Evolutionary conservation across 2,797 vertebrate species (phyloP).

Genomic region (Pseudochromis fuscus): DNA sequence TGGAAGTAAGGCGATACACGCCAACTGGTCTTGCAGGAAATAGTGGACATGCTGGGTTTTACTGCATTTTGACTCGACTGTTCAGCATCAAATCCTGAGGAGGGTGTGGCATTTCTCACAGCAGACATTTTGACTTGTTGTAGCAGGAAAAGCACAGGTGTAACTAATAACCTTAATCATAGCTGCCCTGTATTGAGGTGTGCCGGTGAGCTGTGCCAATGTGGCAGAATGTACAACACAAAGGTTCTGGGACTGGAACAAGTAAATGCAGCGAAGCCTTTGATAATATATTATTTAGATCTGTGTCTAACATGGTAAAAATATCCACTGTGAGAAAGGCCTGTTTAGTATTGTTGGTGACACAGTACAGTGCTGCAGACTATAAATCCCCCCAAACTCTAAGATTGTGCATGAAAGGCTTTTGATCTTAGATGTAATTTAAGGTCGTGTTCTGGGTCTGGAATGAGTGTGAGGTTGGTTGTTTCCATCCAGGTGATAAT

Average conservation of each 20-base stretch:
- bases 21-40: background rate
- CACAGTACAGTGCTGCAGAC: background rate
- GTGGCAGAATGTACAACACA: conserved; percentile 7
- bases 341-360: conserved; percentile 2
- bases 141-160: conserved; percentile 55
- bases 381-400: conserved; percentile 3
- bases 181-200: conserved; percentile 24
- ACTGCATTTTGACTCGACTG: background rate
- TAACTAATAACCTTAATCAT: conserved; percentile 34
- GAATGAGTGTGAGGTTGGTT: background rate
- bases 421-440: conserved; percentile 20
- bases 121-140: conserved; percentile 38
- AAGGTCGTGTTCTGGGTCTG: conserved; percentile 6
- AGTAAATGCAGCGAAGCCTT: background rate
- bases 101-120: conserved; percentile 22
- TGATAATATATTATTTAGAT: conserved; percentile 4
- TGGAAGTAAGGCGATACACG: conserved; percentile 27
- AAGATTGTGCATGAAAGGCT: conserved; percentile 6
- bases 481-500: conserved; percentile 37
- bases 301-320: conserved; percentile 14
- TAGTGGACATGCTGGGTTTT: background rate
- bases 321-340: background rate
- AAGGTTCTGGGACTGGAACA: background rate
- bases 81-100: conserved; percentile 3
- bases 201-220: conserved; percentile 15